A percentile compares a stretch with the other conserved stretches of the same genome.
Evolutionary conservation across 2,113 vertebrate species (phyloP).

Genomic region (Aviceda subcristata): DNA sequence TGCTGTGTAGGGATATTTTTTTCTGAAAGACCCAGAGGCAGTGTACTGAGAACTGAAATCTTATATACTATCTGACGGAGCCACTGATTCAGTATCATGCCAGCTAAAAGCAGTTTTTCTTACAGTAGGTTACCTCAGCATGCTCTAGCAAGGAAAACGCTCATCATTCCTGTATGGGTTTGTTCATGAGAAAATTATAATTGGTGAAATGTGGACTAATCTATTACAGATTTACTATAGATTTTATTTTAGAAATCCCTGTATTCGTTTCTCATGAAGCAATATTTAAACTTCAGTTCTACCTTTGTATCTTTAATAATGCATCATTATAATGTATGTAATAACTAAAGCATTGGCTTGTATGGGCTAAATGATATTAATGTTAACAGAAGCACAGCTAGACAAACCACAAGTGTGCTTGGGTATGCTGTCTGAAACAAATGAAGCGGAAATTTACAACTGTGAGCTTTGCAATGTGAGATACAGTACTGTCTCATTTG

Average conservation of each 20-base stretch:
- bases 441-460: neutral
- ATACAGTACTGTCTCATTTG: fast-evolving
- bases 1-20: neutral
- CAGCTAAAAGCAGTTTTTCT: neutral
- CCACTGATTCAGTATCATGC: neutral
- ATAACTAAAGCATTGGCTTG: neutral
- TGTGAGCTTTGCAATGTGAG: neutral
- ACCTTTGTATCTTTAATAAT: neutral
- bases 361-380: neutral
- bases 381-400: neutral
- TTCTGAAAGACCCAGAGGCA: neutral
- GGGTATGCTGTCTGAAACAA: neutral
- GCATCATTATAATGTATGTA: neutral
- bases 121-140: neutral
- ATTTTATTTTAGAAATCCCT: neutral
- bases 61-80: neutral
- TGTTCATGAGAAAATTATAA: neutral
- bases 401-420: neutral
- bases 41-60: neutral
- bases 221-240: neutral
- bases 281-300: neutral
- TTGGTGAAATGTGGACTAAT: neutral
- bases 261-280: neutral
- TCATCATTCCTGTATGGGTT: neutral
- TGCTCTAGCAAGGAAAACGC: neutral